These are phyloP conservation scores for Drosophila vallismaia DNA, from an alignment of 2,888 invertebrate species.

Conservation along the genomic window DNA sequence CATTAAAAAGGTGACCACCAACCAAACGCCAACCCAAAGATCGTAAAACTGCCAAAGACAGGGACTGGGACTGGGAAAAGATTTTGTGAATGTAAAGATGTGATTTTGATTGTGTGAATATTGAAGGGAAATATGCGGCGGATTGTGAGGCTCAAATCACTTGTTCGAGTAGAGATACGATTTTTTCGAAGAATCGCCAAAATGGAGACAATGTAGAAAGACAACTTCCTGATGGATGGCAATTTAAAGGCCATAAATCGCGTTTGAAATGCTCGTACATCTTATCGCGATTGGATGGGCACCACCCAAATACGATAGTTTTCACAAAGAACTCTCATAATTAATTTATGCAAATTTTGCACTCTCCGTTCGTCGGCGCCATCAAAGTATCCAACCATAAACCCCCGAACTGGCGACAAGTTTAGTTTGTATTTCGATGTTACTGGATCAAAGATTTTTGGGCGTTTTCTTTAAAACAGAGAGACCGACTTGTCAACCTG, in stretches of 20 bases:
- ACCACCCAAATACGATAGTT: slow-evolving; percentile 46
- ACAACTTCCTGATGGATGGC: slow-evolving; percentile 66
- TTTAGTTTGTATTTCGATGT: slow-evolving; percentile 13
- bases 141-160: slow-evolving; percentile 9
- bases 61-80: not conserved
- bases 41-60: slow-evolving; percentile 45
- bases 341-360: slow-evolving; percentile 74
- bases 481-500: slow-evolving; percentile 39
- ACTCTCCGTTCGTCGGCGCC: slow-evolving; percentile 53
- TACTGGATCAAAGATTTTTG: slow-evolving; percentile 16
- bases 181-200: slow-evolving; percentile 28
- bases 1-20: slow-evolving; percentile 35
- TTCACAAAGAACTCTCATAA: slow-evolving; percentile 68
- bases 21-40: slow-evolving; percentile 13
- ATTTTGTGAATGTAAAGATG: slow-evolving; percentile 61
- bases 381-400: slow-evolving; percentile 43
- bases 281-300: slow-evolving; percentile 58
- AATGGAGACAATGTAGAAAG: slow-evolving; percentile 22
- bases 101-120: slow-evolving; percentile 66
- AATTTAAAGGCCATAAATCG: slow-evolving; percentile 60
- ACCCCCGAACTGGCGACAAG: slow-evolving; percentile 19
- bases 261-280: slow-evolving; percentile 50
- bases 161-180: slow-evolving; percentile 33
- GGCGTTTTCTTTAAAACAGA: slow-evolving; percentile 32
- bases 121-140: slow-evolving; percentile 20